Evolutionary conservation across 2,888 invertebrate species (phyloP).

Genomic region (Euplagia quadripunctaria): DNA sequence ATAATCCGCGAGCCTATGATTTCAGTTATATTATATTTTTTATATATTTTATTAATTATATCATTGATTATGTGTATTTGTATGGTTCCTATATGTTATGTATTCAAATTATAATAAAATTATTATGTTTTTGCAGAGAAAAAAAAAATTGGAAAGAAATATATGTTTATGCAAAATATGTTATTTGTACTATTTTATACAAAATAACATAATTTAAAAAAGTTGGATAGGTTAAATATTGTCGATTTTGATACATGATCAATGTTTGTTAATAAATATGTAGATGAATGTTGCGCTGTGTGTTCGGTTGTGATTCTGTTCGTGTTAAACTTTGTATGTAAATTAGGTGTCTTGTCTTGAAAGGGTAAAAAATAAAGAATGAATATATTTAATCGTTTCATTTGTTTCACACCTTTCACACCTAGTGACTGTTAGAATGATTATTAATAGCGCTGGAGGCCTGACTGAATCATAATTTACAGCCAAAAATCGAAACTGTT

Average conservation of each 20-base stretch:
- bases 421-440: background rate
- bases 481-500: background rate
- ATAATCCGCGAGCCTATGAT: background rate
- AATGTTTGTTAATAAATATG: no score
- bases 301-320: slow-evolving; percentile 30
- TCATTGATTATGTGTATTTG: background rate
- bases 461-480: background rate
- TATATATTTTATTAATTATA: background rate
- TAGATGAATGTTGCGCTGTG: slow-evolving; percentile 8
- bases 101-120: no score
- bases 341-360: slow-evolving; percentile 11
- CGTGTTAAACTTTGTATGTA: slow-evolving; percentile 7
- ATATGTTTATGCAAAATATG: no score
- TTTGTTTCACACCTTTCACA: background rate
- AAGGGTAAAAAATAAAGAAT: slow-evolving; percentile 30
- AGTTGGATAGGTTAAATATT: background rate
- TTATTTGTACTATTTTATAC: background rate
- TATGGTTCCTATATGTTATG: no score
- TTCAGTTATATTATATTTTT: background rate
- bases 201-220: background rate
- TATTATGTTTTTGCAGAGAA: background rate
- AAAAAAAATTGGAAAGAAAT: background rate
- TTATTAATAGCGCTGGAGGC: background rate
- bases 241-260: background rate
- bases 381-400: background rate